Base-by-base conservation (phyloP, 2,113 vertebrate species). In the Periophthalmus modestus region DNA sequence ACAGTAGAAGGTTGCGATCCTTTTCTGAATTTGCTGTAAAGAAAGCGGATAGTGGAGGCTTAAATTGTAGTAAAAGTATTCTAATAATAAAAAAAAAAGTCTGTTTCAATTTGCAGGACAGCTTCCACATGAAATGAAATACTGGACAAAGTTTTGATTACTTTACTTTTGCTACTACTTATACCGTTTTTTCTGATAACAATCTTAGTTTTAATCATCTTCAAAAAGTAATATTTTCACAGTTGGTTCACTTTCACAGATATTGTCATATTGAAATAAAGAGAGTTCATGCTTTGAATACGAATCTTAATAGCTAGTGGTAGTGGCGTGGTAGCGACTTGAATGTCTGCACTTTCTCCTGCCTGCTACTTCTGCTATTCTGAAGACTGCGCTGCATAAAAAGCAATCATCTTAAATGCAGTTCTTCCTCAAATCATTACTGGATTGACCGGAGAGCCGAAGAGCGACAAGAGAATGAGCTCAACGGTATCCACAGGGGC, bases 341-440 rank as follows among this genome's bases (percentile, higher is more conserved):
- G 13, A 24, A 13, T 21, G 57, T 15, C 58, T 3, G 23, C 58
- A 16, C 58, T 33, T 13, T 16, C 24, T 33, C 58, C 58, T 61
- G 58, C 18, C 58, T 24, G 58, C 23, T 11, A 24, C 58, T 61
- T 24, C 13, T 28, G 28, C 28, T 28, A 2, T 16, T 61, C 52
- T 61, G 23, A 61, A 61, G 14, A 15, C 28, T 9, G 6, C 59
- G 14, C 15, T 5, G 28, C 28, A 62, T 62, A 62, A 62, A 34
- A 62, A 62, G 59, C 59, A 62, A 62, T 34, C 28, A 34, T 18
- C 59, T 62, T 34, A 33, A 62, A 62, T 34, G 28, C 28, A 7
- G 34, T 34, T 62, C 59, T 62, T 62, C 59, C 14, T 34, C 28
- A 62, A 34, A 33, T 62, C 59, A 62, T 62, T 62, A 62, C 28